Evolutionary conservation across 2,797 vertebrate genomes (phyloP).

Genomic region (Heterohyrax brucei): DNA sequence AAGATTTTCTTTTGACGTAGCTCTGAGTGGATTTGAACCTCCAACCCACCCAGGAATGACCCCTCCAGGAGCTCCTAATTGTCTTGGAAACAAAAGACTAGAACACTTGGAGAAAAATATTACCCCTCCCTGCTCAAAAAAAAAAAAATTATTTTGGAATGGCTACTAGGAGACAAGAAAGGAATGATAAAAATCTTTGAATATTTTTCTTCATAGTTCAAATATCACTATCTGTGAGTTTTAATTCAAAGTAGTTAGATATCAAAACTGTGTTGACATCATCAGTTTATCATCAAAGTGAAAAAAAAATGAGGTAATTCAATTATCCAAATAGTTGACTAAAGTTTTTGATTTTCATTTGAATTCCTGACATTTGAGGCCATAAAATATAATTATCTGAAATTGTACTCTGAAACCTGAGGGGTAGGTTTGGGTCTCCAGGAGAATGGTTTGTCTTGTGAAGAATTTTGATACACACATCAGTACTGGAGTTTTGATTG

Average conservation of each 20-base stretch:
- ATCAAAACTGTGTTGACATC: slow-evolving; percentile 3
- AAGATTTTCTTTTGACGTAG: background rate
- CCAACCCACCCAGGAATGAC: background rate
- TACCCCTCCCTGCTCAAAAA: background rate
- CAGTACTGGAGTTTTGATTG: background rate
- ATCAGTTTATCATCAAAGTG: slow-evolving; percentile 24
- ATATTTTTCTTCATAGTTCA: slow-evolving; percentile 56
- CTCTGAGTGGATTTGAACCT: background rate
- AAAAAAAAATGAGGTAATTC: slow-evolving; percentile 57
- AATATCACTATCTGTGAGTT: slow-evolving; percentile 15
- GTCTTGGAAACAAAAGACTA: background rate
- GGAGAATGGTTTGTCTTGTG: background rate
- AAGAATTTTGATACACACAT: background rate
- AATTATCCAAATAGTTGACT: background rate
- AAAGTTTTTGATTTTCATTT: slow-evolving; percentile 46
- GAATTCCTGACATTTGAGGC: slow-evolving; percentile 62
- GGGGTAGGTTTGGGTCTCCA: background rate
- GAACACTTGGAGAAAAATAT: background rate
- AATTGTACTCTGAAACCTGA: background rate
- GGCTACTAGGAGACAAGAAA: background rate
- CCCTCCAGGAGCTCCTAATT: background rate
- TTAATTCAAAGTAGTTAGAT: slow-evolving; percentile 46
- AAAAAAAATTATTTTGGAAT: background rate
- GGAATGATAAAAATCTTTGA: slow-evolving; percentile 26
- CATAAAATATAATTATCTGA: slow-evolving; percentile 15